Evolutionary conservation across 2,113 vertebrate genomes (phyloP).

Genomic region (Lepisosteus oculatus): DNA sequence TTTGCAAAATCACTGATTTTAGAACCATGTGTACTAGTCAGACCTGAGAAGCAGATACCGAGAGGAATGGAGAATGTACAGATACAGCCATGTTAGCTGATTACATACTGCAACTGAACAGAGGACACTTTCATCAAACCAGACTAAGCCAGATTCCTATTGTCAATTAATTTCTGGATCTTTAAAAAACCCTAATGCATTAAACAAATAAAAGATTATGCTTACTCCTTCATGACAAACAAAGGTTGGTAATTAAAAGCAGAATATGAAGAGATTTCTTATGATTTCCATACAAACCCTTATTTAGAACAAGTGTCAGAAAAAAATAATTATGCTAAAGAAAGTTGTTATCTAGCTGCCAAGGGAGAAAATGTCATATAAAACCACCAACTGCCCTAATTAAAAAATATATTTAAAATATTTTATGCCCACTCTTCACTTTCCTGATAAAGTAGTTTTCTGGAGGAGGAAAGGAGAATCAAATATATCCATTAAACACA

Average conservation of each 20-base stretch:
- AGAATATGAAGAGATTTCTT: too few species aligned
- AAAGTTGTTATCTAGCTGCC: not conserved
- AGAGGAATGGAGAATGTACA: too few species aligned
- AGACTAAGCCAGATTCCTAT: not conserved
- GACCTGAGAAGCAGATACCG: too few species aligned
- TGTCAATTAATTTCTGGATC: not conserved
- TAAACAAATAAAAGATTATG: not conserved
- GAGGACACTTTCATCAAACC: too few species aligned
- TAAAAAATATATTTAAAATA: not conserved
- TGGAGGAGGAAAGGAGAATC: too few species aligned
- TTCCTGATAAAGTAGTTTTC: too few species aligned
- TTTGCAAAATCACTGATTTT: too few species aligned
- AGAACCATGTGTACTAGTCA: too few species aligned
- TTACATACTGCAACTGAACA: too few species aligned
- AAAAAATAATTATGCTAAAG: slow-evolving; percentile 5
- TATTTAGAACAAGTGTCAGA: slow-evolving; percentile 3
- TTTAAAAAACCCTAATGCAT: slow-evolving; percentile 9
- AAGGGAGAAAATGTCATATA: not conserved
- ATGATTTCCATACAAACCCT: not conserved
- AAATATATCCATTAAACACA: too few species aligned
- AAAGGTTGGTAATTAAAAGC: slow-evolving; percentile 12
- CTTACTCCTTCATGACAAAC: slow-evolving; percentile 1
- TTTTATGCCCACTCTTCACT: too few species aligned
- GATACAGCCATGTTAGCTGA: too few species aligned
- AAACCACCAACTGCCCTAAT: not conserved